Evolutionary conservation across 2,797 vertebrate genomes (phyloP).

Genomic region (Chrysocyon brachyurus): DNA sequence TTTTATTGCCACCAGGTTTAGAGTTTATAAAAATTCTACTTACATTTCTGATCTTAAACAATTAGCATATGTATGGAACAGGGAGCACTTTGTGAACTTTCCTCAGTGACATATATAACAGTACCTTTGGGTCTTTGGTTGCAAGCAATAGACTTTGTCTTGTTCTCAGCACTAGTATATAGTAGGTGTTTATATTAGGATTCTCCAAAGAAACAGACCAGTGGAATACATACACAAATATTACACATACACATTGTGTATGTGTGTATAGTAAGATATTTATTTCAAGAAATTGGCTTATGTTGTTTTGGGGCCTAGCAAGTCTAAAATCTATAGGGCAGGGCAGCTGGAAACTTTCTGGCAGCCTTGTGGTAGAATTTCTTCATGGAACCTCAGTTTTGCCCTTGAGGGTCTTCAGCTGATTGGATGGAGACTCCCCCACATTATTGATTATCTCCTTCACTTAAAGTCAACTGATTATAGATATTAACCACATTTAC

Average conservation of each 20-base stretch:
- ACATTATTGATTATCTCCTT: conserved; percentile 6
- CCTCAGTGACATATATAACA: neutral
- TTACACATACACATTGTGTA: neutral
- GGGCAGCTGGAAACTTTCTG: neutral
- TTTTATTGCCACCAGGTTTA: conserved; percentile 30
- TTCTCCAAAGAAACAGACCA: neutral
- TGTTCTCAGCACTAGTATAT: neutral
- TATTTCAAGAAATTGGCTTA: conserved; percentile 11
- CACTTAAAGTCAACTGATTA: neutral
- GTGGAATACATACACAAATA: neutral
- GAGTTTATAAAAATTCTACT: neutral
- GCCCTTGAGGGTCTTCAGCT: neutral
- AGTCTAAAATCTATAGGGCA: neutral
- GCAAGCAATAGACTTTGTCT: neutral
- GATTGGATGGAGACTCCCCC: conserved; percentile 14
- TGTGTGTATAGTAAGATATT: neutral
- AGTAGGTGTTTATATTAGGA: neutral
- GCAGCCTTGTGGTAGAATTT: neutral
- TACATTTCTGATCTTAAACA: neutral
- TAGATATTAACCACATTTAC: neutral
- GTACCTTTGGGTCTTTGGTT: neutral
- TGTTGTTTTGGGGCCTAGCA: neutral
- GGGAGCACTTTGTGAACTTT: neutral
- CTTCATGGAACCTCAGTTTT: conserved; percentile 7
- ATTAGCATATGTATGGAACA: neutral